A percentile compares a stretch with the other conserved stretches of the same genome.
These are phyloP conservation scores for Aromia moschata DNA, from an alignment of 2,888 invertebrate genomes.

Conservation along the genomic window DNA sequence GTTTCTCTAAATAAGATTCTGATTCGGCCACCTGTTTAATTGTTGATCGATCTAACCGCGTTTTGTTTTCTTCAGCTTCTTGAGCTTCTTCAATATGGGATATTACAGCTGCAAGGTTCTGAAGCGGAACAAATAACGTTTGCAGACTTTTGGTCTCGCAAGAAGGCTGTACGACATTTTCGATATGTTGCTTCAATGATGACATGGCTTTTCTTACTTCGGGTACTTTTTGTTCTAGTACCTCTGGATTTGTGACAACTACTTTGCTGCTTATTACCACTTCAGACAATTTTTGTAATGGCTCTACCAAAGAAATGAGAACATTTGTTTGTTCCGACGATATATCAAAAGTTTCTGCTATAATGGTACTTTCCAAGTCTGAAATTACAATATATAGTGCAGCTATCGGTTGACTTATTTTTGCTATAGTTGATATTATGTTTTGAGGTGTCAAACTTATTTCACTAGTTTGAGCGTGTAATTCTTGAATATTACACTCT, in stretches of 20 bases:
- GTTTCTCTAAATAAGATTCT: neutral
- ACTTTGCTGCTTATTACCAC: constrained; percentile 32
- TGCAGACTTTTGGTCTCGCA: constrained; percentile 7
- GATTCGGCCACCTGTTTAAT: neutral
- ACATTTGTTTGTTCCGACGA: constrained; percentile 9
- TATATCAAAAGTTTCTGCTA: constrained; percentile 13
- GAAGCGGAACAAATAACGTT: neutral
- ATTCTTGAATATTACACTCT: constrained; percentile 14
- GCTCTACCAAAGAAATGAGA: constrained; percentile 25
- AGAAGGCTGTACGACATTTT: constrained; percentile 4
- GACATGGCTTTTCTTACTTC: constrained; percentile 25
- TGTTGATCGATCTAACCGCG: neutral
- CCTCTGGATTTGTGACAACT: constrained; percentile 26
- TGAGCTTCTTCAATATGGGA: constrained; percentile 6
- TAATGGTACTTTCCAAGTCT: constrained; percentile 9
- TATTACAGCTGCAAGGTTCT: constrained; percentile 8
- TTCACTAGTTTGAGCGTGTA: constrained; percentile 2
- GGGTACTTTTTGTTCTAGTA: constrained; percentile 7
- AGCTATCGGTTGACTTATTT: constrained; percentile 30
- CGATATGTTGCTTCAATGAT: constrained; percentile 14
- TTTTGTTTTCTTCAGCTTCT: neutral
- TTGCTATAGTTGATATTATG: constrained; percentile 30
- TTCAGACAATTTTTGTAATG: constrained; percentile 31
- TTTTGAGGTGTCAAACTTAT: constrained; percentile 26
- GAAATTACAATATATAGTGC: constrained; percentile 27